A percentile compares a stretch with the other conserved stretches of the same genome.
Evolutionary conservation across 2,797 vertebrate species (phyloP).

Genomic region (Mormyrops attenuatus): DNA sequence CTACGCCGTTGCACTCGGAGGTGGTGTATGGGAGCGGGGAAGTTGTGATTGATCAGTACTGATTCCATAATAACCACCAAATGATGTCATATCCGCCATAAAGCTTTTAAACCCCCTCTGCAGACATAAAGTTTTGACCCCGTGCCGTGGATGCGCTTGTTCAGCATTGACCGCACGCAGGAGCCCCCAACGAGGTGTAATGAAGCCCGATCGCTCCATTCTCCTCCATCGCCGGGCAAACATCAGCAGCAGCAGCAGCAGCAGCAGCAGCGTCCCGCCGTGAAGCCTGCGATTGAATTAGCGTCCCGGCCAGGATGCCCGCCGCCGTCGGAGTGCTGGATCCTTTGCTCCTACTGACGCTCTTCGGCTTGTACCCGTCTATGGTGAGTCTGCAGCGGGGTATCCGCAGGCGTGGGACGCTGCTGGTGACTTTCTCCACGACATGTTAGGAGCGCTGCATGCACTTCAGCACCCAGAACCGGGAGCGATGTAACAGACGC

Average conservation of each 20-base stretch:
- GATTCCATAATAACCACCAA: conserved; percentile 34
- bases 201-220: conserved; percentile 40
- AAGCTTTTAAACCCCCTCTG: conserved; percentile 53
- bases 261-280: conserved; percentile 51
- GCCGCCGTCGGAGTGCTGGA: conserved; percentile 66
- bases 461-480: background rate
- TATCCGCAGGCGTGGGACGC: background rate
- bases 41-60: background rate
- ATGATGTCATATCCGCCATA: conserved; percentile 74
- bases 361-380: conserved; percentile 79
- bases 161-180: conserved; percentile 42
- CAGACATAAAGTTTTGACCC: conserved; percentile 63
- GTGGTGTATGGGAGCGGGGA: background rate
- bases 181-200: conserved; percentile 41
- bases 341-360: conserved; percentile 71
- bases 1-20: background rate
- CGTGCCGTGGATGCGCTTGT: conserved; percentile 57
- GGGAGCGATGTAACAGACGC: background rate
- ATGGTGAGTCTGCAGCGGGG: conserved; percentile 69
- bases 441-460: background rate
- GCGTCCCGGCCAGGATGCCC: conserved; percentile 70
- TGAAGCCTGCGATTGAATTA: conserved; percentile 52
- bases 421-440: background rate
- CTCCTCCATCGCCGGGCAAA: conserved; percentile 46
- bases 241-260: conserved; percentile 52